Evolutionary conservation across 2,888 invertebrate genomes (phyloP).

Genomic region (Metellina segmentata): DNA sequence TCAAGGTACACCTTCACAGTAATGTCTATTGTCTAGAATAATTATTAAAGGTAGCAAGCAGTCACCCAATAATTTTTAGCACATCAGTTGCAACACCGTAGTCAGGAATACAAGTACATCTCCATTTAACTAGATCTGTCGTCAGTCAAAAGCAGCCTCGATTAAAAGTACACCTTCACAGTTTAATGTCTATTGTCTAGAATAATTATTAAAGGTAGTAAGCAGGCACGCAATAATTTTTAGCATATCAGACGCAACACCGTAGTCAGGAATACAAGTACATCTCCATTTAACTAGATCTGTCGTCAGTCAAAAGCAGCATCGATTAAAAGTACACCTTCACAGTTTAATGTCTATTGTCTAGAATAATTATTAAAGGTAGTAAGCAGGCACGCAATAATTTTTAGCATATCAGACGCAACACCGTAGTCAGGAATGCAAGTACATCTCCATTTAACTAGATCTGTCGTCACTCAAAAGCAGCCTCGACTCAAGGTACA

Average conservation of each 20-base stretch:
- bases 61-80: constrained; percentile 10
- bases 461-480: not conserved
- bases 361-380: not conserved
- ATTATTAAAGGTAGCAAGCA: no score
- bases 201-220: no score
- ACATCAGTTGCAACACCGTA: not conserved
- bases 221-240: constrained; percentile 9
- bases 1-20: constrained; percentile 33
- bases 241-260: constrained; percentile 2
- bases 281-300: constrained; percentile 56
- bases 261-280: not conserved
- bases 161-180: constrained; percentile 30
- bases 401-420: not conserved
- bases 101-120: constrained; percentile 7
- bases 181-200: constrained; percentile 52
- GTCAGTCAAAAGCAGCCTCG: not conserved
- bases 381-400: constrained; percentile 11
- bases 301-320: not conserved
- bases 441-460: constrained; percentile 54
- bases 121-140: constrained; percentile 49
- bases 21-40: constrained; percentile 63
- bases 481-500: constrained; percentile 11
- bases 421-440: not conserved
- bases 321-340: constrained; percentile 29
- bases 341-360: constrained; percentile 56